These are phyloP conservation scores for Perdix hodgsoniae DNA, from an alignment of 2,797 vertebrate genomes.

Conservation along the genomic window DNA sequence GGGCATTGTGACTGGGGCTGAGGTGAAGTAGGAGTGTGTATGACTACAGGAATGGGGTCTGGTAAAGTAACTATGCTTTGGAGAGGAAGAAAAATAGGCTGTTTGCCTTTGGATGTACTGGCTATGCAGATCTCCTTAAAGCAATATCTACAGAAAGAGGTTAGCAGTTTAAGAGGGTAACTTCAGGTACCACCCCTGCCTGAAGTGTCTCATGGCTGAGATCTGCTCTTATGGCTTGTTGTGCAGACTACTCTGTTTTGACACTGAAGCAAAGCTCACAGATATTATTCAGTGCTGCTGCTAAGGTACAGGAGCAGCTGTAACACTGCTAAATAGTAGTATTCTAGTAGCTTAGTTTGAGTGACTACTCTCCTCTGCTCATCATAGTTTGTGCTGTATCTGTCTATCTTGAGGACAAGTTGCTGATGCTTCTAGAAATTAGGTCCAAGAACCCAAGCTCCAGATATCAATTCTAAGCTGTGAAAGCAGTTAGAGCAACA, in stretches of 20 bases:
- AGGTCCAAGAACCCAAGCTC: background rate
- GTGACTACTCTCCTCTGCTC: background rate
- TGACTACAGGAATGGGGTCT: background rate
- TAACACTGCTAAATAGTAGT: background rate
- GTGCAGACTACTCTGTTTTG: background rate
- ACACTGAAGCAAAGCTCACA: background rate
- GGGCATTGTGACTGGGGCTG: background rate
- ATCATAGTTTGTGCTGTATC: background rate
- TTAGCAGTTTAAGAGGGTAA: background rate
- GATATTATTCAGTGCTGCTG: background rate
- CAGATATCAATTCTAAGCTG: background rate
- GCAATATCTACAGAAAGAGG: background rate
- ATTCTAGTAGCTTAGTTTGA: background rate
- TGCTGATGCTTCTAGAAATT: background rate
- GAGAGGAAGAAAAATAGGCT: too few species aligned
- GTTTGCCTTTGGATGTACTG: background rate
- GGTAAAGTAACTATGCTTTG: background rate
- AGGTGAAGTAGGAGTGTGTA: background rate
- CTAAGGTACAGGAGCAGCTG: background rate
- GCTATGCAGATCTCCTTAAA: background rate
- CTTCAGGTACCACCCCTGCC: rapidly evolving
- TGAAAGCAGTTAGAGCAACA: background rate
- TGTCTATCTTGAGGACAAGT: background rate
- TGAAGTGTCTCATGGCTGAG: background rate
- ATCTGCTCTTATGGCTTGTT: background rate